A percentile compares a stretch with the other conserved stretches of the same genome.
Evolutionary conservation across 2,888 invertebrate species (phyloP).

Genomic region (Thereva unica): DNA sequence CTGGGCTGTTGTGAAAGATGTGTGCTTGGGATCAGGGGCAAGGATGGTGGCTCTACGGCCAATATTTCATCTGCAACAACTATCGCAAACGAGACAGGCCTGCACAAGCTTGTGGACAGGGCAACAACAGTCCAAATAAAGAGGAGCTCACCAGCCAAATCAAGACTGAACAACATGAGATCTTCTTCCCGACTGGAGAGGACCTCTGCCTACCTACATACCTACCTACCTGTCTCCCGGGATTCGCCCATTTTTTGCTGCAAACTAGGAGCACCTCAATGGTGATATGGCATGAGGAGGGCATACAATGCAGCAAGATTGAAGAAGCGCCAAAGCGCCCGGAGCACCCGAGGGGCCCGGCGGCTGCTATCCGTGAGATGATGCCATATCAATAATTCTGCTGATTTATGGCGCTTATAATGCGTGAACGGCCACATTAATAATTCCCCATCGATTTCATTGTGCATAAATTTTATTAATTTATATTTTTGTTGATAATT

Average conservation of each 20-base stretch:
- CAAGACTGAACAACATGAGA: slow-evolving; percentile 22
- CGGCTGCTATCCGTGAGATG: slow-evolving; percentile 37
- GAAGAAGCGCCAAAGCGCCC: slow-evolving; percentile 38
- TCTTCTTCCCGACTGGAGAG: slow-evolving; percentile 15
- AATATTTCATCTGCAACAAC: slow-evolving; percentile 12
- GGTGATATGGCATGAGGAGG: slow-evolving; percentile 11
- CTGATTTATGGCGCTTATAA: slow-evolving; percentile 58
- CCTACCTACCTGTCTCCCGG: slow-evolving; percentile 8
- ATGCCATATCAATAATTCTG: slow-evolving; percentile 47
- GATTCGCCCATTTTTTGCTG: slow-evolving; percentile 21
- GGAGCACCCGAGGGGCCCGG: slow-evolving; percentile 21
- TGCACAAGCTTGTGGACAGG: background rate
- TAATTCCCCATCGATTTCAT: slow-evolving; percentile 59
- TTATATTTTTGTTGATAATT: slow-evolving; percentile 59
- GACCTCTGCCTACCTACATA: background rate
- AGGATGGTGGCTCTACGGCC: background rate
- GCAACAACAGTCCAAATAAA: slow-evolving; percentile 17
- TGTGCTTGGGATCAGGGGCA: slow-evolving; percentile 4
- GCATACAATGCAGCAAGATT: background rate
- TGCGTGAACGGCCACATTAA: slow-evolving; percentile 60
- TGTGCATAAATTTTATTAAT: slow-evolving; percentile 60
- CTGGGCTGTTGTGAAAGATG: background rate
- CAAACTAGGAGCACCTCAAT: slow-evolving; percentile 18
- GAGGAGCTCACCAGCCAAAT: slow-evolving; percentile 2
- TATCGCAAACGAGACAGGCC: slow-evolving; percentile 1